Evolutionary conservation across 2,888 invertebrate species (phyloP).

Genomic region (Nymphalis polychloros): DNA sequence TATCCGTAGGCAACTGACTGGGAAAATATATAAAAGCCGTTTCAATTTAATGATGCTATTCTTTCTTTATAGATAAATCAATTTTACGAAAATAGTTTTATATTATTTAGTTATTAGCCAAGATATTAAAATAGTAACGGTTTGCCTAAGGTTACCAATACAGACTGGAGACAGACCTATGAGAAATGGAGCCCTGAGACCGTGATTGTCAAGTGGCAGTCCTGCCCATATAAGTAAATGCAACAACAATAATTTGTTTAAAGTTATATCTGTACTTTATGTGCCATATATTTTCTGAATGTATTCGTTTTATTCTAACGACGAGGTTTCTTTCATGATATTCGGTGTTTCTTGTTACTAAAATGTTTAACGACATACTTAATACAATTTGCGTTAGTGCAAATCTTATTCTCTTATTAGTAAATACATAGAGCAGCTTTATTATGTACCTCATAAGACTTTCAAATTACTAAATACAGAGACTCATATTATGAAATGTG

Average conservation of each 20-base stretch:
- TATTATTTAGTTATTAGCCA: too few relatives aligned
- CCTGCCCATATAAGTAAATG: too few relatives aligned
- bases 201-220: too few relatives aligned
- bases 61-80: too few relatives aligned
- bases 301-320: neutral
- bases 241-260: neutral
- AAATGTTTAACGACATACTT: conserved; percentile 1
- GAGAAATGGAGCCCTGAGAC: too few relatives aligned
- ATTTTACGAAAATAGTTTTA: too few relatives aligned
- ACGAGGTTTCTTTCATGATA: neutral
- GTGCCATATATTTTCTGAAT: neutral
- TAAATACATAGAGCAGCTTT: neutral
- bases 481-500: neutral
- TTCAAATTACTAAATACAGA: neutral
- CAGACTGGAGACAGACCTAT: too few relatives aligned
- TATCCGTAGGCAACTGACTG: too few relatives aligned
- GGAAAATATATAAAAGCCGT: too few relatives aligned
- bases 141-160: too few relatives aligned
- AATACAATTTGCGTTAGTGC: neutral
- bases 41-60: too few relatives aligned
- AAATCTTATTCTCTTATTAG: conserved; percentile 6
- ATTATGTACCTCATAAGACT: neutral
- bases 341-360: neutral
- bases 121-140: too few relatives aligned
- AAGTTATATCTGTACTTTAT: neutral